Base-by-base conservation (phyloP, 2,888 invertebrate species). In the Hydroisotoma schaefferi region DNA sequence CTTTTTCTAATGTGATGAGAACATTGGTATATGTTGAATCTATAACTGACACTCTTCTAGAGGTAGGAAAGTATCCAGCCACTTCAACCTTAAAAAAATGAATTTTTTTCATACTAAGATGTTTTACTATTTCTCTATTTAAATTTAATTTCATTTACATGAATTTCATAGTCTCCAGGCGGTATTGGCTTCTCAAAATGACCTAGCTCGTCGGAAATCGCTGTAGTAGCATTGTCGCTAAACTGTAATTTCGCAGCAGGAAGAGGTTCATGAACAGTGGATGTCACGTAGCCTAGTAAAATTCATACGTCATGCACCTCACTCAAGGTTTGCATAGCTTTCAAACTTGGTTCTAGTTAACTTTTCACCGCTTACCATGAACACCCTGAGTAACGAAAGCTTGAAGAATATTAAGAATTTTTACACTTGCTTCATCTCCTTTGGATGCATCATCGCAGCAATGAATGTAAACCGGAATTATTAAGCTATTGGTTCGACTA, bases 1-100 rank as follows among this genome's bases (percentile, higher is more conserved):
- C 85, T 12, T 79, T 79, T 47, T 81, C 81, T 56, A 91, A 74
- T 67, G 85, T 85, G 69, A 90, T 84, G 66, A 89, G 78, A 1
- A 88, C 78, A 57, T 84, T 74, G 1, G 81, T 72, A 37, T 77
- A 74, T 47, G 79, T 74, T 2, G 73, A 67, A 33, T 74, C 70
- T 1, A 76, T 73, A 6, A 76, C 75, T 69, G 76, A 76, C 5
- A 85, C 75, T 53, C 81, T 76, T 70, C 81, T 84, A 27, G 81
- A 80, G 43, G 77, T 77, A 0, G 81, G 74, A 55, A 84, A 78
- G 73, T 86, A 88, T 0, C 87, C 86, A 2, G 80, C 75, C 1
- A 82, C 81, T 1, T 78, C 76, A 0, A 83, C 85, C 29, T 68
- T 12, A 33, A 33, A 10, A 33, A 33, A 10, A 33, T 33, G 12